Evolutionary conservation across 2,888 invertebrate species (phyloP).

Genomic region (Plutella xylostella): DNA sequence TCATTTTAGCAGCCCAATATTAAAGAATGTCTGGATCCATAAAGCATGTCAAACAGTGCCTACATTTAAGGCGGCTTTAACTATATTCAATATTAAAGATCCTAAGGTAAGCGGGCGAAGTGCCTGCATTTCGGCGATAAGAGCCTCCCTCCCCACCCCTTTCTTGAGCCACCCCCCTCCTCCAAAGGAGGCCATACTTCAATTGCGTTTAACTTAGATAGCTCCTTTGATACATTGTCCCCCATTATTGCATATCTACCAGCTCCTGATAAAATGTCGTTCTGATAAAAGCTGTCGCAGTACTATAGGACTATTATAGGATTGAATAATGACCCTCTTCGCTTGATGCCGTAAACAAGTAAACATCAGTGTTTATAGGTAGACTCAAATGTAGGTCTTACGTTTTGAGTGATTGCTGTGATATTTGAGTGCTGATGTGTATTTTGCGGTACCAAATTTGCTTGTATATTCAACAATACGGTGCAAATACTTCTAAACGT

Average conservation of each 20-base stretch:
- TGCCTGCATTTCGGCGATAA: slow-evolving; percentile 69
- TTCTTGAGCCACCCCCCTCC: slow-evolving; percentile 52
- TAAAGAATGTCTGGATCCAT: neutral
- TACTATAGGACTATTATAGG: too few relatives aligned
- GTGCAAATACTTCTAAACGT: too few relatives aligned
- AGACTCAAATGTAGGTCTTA: too few relatives aligned
- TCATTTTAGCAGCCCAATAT: too few relatives aligned
- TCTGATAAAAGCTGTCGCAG: slow-evolving; percentile 32
- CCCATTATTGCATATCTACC: slow-evolving; percentile 65
- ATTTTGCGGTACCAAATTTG: too few relatives aligned
- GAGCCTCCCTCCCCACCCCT: slow-evolving; percentile 33
- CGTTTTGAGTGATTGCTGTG: too few relatives aligned
- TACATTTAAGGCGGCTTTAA: slow-evolving; percentile 35
- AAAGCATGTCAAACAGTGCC: neutral
- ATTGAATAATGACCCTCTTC: too few relatives aligned
- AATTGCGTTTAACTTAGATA: slow-evolving; percentile 67
- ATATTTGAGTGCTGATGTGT: too few relatives aligned
- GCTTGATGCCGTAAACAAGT: too few relatives aligned
- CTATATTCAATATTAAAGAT: slow-evolving; percentile 69
- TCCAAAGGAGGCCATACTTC: slow-evolving; percentile 65
- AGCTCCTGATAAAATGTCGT: slow-evolving; percentile 47
- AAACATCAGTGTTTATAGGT: too few relatives aligned
- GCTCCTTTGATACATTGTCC: slow-evolving; percentile 64
- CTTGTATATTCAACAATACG: too few relatives aligned
- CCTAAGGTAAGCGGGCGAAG: slow-evolving; percentile 64